Evolutionary conservation across 2,888 invertebrate genomes (phyloP).

Genomic region (Tigriopus californicus): DNA sequence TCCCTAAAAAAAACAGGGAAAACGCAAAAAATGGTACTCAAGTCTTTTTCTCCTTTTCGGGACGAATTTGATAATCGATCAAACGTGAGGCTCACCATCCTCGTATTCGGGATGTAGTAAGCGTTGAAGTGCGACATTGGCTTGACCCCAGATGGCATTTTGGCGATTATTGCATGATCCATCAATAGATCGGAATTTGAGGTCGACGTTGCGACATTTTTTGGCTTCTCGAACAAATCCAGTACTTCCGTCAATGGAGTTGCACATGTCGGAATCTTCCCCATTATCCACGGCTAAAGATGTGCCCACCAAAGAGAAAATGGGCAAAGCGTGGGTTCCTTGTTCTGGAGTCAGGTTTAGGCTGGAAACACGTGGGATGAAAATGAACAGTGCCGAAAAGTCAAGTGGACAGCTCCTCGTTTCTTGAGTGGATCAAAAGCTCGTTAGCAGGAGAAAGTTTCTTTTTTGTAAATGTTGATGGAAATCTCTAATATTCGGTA

Average conservation of each 20-base stretch:
- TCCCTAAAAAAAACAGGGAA: neutral
- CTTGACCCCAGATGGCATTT: conserved; percentile 20
- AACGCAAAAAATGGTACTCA: neutral
- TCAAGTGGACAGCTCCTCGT: no score
- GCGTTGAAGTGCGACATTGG: conserved; percentile 22
- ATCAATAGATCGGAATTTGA: conserved; percentile 2
- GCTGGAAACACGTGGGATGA: neutral
- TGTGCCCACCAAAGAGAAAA: neutral
- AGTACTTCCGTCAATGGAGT: neutral
- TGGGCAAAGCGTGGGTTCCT: neutral
- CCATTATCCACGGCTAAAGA: neutral
- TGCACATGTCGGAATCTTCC: neutral
- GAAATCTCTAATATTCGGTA: no score
- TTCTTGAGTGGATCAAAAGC: no score
- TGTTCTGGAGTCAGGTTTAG: neutral
- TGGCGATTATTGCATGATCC: conserved; percentile 16
- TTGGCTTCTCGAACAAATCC: neutral
- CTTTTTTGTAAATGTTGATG: no score
- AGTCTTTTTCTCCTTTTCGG: neutral
- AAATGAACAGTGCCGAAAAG: no score
- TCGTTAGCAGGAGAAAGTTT: no score
- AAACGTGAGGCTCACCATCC: conserved; percentile 21
- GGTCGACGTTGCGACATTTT: neutral
- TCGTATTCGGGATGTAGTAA: conserved; percentile 23
- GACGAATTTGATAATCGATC: no score